phyloP scores from a whole-genome alignment of 1,140 invertebrate species.

The Stenopsyche tienmushanensis region DNA sequence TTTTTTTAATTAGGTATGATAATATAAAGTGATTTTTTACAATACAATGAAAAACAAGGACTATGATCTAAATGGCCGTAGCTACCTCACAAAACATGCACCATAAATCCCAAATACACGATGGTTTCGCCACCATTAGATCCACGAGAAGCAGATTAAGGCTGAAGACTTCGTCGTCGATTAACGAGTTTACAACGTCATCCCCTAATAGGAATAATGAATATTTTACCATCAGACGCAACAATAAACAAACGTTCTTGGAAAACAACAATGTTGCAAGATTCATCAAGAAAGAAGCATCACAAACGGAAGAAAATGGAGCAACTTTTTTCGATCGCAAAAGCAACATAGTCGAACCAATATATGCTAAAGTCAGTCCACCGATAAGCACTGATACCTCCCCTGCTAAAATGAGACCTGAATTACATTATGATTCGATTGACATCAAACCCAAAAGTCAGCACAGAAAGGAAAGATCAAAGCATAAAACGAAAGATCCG shows the following conservation, averaged over 20 bases:
- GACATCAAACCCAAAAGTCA: slow-evolving; percentile 48
- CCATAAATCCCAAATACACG: slow-evolving; percentile 67
- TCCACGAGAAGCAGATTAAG: slow-evolving; percentile 58
- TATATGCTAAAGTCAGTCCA: slow-evolving; percentile 54
- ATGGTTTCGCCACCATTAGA: slow-evolving; percentile 79
- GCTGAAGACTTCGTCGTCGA: slow-evolving; percentile 42
- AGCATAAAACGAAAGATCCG: slow-evolving; percentile 31
- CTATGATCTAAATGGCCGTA: slow-evolving; percentile 32
- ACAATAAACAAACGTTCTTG: slow-evolving; percentile 50
- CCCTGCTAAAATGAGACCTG: slow-evolving; percentile 45
- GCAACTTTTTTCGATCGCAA: slow-evolving; percentile 36
- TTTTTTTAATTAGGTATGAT: too few species aligned
- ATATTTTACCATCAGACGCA: slow-evolving; percentile 55
- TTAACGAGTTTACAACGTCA: background rate
- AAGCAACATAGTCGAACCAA: slow-evolving; percentile 48
- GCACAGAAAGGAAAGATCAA: slow-evolving; percentile 32
- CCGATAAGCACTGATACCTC: slow-evolving; percentile 49
- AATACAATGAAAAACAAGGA: background rate
- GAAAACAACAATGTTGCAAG: slow-evolving; percentile 50
- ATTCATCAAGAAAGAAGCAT: slow-evolving; percentile 12
- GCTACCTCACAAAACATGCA: slow-evolving; percentile 46
- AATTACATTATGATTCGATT: slow-evolving; percentile 55
- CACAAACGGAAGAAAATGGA: slow-evolving; percentile 40
- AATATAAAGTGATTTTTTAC: too few species aligned
- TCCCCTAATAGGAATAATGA: slow-evolving; percentile 51